phyloP scores from a whole-genome alignment of 1,140 invertebrate species.

The Ylistrum balloti region DNA sequence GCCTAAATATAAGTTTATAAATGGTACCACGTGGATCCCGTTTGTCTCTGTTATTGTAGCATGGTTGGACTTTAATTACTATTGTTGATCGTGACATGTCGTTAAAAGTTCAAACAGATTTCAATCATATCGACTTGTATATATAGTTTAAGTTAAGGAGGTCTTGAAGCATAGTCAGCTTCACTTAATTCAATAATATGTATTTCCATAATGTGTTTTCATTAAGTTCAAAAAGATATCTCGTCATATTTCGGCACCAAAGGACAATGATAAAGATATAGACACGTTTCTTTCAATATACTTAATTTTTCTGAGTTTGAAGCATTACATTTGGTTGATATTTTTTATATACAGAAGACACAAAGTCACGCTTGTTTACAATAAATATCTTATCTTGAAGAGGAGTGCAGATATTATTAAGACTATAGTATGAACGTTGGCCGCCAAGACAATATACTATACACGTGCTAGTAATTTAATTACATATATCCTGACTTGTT shows the following conservation, averaged over 20 bases:
- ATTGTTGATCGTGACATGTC: conserved; percentile 18
- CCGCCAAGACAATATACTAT: not conserved
- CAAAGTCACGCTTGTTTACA: not conserved
- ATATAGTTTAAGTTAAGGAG: not conserved
- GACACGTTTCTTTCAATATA: too few relatives aligned
- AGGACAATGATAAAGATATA: too few relatives aligned
- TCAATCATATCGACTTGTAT: not conserved
- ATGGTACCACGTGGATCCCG: not conserved
- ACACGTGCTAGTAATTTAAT: conserved; percentile 4
- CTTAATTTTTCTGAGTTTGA: too few relatives aligned
- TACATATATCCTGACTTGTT: not conserved
- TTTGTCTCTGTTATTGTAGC: not conserved
- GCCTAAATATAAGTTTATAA: not conserved
- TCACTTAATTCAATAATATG: not conserved
- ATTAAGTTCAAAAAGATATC: too few relatives aligned
- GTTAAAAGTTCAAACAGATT: conserved; percentile 35
- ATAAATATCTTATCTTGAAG: not conserved
- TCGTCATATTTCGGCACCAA: too few relatives aligned
- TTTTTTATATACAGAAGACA: not conserved
- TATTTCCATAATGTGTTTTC: too few relatives aligned
- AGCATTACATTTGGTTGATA: too few relatives aligned
- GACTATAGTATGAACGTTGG: not conserved
- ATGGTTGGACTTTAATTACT: not conserved
- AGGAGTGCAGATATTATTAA: not conserved
- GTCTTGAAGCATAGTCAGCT: not conserved